These are phyloP conservation scores for Escarpia spicata DNA, from an alignment of 2,888 invertebrate genomes.

Conservation along the genomic window DNA sequence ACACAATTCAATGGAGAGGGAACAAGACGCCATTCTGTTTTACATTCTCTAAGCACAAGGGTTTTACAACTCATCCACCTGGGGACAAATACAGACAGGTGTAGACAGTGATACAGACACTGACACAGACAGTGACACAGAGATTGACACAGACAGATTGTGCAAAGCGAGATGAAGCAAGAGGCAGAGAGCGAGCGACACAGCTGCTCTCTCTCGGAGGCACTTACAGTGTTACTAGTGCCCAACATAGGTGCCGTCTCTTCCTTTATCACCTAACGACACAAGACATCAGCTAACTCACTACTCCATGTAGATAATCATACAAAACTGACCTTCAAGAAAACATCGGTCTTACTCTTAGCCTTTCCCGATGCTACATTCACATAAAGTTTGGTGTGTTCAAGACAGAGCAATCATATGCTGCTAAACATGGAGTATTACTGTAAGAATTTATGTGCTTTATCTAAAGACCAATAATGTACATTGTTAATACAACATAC, in stretches of 20 bases:
- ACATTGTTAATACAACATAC: not conserved
- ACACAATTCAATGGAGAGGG: not conserved
- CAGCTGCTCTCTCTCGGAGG: not conserved
- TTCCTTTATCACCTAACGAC: not conserved
- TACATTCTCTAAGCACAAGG: not conserved
- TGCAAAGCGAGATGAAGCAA: not conserved
- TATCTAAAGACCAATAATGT: not conserved
- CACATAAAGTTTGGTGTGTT: not conserved
- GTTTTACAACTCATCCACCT: not conserved
- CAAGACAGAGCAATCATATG: not conserved
- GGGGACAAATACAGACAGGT: not conserved
- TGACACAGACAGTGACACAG: not conserved
- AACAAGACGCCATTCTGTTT: not conserved
- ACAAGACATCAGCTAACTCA: not conserved
- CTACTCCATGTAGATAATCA: not conserved
- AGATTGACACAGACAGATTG: not conserved
- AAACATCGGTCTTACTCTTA: not conserved
- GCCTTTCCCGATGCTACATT: not conserved
- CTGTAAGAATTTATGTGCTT: not conserved
- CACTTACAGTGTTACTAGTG: slow-evolving; percentile 16
- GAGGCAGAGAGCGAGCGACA: not conserved
- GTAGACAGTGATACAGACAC: not conserved
- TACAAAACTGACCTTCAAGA: not conserved
- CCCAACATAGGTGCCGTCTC: not conserved
- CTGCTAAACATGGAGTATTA: not conserved